Percentiles rank a stretch among this genome's conserved stretches.
These are phyloP conservation scores for Cinclus cinclus DNA, from an alignment of 2,113 vertebrate genomes.

Conservation along the genomic window DNA sequence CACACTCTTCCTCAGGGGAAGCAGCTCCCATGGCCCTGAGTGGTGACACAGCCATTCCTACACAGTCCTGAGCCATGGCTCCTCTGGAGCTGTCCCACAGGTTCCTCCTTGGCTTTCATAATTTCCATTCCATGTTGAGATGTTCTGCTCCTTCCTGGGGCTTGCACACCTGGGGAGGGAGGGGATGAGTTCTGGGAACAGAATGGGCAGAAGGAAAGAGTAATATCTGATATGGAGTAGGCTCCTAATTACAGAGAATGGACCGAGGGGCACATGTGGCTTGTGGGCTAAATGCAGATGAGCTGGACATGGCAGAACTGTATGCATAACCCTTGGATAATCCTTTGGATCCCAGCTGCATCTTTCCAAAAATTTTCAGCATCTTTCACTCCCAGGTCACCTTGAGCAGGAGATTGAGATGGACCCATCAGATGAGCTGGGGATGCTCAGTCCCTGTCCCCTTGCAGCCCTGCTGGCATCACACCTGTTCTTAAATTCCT, in stretches of 20 bases:
- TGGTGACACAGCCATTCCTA: neutral
- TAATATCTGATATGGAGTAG: neutral
- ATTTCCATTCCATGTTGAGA: neutral
- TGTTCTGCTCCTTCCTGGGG: neutral
- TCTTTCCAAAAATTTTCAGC: accelerated
- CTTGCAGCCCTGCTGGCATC: neutral
- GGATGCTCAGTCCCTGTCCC: neutral
- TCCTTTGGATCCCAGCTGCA: accelerated
- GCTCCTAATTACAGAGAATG: neutral
- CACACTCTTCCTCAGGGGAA: accelerated
- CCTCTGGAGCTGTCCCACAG: neutral
- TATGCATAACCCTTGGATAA: neutral
- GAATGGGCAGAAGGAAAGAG: neutral
- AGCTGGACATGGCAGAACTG: neutral
- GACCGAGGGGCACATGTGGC: accelerated
- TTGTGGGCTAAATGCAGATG: neutral
- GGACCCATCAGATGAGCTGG: neutral
- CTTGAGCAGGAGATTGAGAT: neutral
- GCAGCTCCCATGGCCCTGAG: accelerated
- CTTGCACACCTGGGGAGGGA: neutral
- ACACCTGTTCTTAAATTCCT: neutral
- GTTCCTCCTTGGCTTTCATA: accelerated
- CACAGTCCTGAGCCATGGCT: neutral
- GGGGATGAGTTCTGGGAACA: neutral
- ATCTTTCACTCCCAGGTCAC: neutral